These are phyloP conservation scores for Acanthopagrus latus DNA, from an alignment of 2,797 vertebrate genomes.

Conservation along the genomic window DNA sequence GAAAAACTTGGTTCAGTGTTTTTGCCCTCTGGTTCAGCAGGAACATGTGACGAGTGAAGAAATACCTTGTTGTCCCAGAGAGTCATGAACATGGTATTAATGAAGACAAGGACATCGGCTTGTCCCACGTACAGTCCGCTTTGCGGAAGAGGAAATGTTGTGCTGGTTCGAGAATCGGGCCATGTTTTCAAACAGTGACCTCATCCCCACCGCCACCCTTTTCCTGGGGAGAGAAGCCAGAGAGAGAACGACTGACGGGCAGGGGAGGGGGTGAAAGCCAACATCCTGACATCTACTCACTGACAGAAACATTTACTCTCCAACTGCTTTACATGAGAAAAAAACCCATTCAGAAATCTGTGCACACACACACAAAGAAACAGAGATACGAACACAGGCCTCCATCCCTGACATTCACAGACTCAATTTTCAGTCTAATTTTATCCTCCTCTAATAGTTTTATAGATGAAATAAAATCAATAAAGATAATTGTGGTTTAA, in stretches of 20 bases:
- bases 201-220: constrained; percentile 73
- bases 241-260: constrained; percentile 37
- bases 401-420: not conserved
- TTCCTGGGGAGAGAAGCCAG: constrained; percentile 66
- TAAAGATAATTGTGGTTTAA: not conserved
- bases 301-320: constrained; percentile 60
- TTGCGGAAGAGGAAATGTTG: constrained; percentile 69
- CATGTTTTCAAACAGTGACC: constrained; percentile 79
- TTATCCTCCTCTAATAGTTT: not conserved
- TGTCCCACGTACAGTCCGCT: constrained; percentile 33
- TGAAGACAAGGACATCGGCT: constrained; percentile 12
- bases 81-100: constrained; percentile 11
- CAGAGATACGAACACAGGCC: constrained; percentile 13
- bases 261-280: constrained; percentile 32
- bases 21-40: constrained; percentile 17
- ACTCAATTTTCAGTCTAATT: not conserved
- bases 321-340: constrained; percentile 68
- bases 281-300: constrained; percentile 46
- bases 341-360: constrained; percentile 58
- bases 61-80: constrained; percentile 5
- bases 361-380: constrained; percentile 14
- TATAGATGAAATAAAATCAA: not conserved
- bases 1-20: constrained; percentile 29
- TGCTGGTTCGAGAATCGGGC: constrained; percentile 54
- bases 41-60: constrained; percentile 56